phyloP scores from a whole-genome alignment of 1,140 invertebrate species.

The Pseudomyrmex pallidus region DNA sequence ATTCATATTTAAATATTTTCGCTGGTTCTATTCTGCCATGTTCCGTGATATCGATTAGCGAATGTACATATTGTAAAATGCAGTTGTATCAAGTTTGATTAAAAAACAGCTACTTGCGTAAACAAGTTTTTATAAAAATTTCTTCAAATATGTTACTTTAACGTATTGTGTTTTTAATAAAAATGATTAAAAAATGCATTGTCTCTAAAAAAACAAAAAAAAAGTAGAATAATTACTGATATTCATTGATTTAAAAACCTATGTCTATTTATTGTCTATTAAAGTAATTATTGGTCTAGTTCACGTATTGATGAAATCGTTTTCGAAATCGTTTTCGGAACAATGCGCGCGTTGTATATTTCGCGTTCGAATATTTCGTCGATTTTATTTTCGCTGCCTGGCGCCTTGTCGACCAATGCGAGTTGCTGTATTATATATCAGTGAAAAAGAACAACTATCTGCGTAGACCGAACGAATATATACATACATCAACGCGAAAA shows the following conservation, averaged over 20 bases:
- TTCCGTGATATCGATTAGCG: slow-evolving; percentile 68
- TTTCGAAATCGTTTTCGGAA: slow-evolving; percentile 23
- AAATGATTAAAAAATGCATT: neutral
- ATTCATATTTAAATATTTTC: slow-evolving; percentile 84
- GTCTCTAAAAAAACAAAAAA: neutral
- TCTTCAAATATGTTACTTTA: neutral
- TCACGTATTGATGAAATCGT: slow-evolving; percentile 30
- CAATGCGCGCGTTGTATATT: neutral
- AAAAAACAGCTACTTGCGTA: slow-evolving; percentile 22
- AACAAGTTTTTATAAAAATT: neutral
- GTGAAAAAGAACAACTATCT: neutral
- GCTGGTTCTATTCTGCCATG: slow-evolving; percentile 73
- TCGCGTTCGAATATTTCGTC: slow-evolving; percentile 25
- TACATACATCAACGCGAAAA: slow-evolving; percentile 1
- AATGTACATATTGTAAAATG: neutral
- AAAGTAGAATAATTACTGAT: slow-evolving; percentile 3
- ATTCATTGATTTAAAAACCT: slow-evolving; percentile 11
- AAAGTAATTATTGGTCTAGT: neutral
- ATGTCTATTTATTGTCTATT: too few relatives aligned
- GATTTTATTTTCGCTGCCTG: neutral
- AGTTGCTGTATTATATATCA: slow-evolving; percentile 3
- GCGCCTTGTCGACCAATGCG: neutral
- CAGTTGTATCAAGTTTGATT: neutral
- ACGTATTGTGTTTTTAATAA: too few relatives aligned
- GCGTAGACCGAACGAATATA: neutral